Percentiles rank a stretch among this genome's conserved stretches.
These are phyloP conservation scores for Todiramphus chloris DNA, from an alignment of 2,113 vertebrate species.

Conservation along the genomic window DNA sequence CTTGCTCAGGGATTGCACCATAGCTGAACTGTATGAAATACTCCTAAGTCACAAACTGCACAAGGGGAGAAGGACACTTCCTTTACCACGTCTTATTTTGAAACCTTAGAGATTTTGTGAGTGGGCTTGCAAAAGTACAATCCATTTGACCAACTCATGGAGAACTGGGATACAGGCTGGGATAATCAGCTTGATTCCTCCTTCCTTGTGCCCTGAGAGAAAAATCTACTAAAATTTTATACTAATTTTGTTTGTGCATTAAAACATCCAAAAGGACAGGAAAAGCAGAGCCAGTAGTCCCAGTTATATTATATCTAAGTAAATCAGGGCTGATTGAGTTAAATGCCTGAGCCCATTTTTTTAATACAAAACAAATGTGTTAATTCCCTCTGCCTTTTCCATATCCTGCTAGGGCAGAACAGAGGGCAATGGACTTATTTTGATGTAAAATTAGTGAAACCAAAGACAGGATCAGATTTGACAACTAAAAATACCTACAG, in stretches of 20 bases:
- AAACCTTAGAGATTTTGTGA: neutral
- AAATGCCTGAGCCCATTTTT: neutral
- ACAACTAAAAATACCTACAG: slow-evolving; percentile 4
- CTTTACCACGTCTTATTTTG: neutral
- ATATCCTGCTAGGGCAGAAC: neutral
- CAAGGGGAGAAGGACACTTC: neutral
- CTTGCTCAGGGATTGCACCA: neutral
- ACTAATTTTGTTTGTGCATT: neutral
- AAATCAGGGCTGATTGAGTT: neutral
- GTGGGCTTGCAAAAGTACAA: neutral
- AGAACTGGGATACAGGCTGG: neutral
- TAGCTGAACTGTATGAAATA: neutral
- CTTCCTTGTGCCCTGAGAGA: neutral
- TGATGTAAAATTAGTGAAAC: neutral
- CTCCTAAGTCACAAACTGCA: neutral
- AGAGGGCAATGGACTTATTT: neutral
- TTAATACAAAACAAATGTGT: neutral
- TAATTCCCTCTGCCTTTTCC: neutral
- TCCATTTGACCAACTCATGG: neutral
- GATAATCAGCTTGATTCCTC: neutral
- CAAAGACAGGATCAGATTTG: neutral
- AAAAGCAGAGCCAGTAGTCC: neutral
- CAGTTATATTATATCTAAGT: neutral
- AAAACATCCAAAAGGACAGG: neutral
- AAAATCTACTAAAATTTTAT: neutral